phyloP scores from a whole-genome alignment of 1,140 invertebrate species.

The Lithobius niger region DNA sequence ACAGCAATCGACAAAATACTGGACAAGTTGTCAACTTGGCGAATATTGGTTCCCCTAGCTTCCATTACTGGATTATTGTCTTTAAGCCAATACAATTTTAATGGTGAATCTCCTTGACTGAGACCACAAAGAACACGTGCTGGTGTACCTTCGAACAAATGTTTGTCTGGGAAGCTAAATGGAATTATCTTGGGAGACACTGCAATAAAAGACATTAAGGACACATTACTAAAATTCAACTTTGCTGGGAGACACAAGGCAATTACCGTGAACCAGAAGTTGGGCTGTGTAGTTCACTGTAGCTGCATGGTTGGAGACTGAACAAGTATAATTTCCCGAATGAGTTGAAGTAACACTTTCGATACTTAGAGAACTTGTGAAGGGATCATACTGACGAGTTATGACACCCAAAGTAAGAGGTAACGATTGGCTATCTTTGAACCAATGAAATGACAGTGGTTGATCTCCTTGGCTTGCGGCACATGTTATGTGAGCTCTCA shows the following conservation, averaged over 20 bases:
- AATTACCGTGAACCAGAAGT: slow-evolving; percentile 42
- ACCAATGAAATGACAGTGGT: slow-evolving; percentile 69
- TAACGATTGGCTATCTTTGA: slow-evolving; percentile 45
- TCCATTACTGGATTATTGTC: too few relatives aligned
- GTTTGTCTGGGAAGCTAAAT: neutral
- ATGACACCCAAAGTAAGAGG: slow-evolving; percentile 13
- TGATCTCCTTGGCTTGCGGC: slow-evolving; percentile 87
- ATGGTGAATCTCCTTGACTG: too few relatives aligned
- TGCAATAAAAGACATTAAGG: neutral
- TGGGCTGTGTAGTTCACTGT: slow-evolving; percentile 43
- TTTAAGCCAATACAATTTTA: too few relatives aligned
- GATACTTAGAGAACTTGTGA: slow-evolving; percentile 38
- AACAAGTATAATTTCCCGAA: slow-evolving; percentile 51
- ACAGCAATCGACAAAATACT: too few relatives aligned
- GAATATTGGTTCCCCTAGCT: too few relatives aligned
- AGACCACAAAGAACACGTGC: neutral
- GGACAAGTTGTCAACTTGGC: too few relatives aligned
- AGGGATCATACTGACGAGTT: slow-evolving; percentile 7
- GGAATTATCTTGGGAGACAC: slow-evolving; percentile 4
- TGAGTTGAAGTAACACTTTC: slow-evolving; percentile 47
- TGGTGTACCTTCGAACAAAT: neutral
- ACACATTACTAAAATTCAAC: neutral
- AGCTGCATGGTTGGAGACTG: slow-evolving; percentile 46
- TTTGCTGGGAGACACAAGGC: too few relatives aligned
- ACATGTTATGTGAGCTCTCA: slow-evolving; percentile 56